Percentiles rank a stretch among this genome's conserved stretches.
phyloP scores from a whole-genome alignment of 2,888 invertebrate species.

The Melieria omissa region DNA sequence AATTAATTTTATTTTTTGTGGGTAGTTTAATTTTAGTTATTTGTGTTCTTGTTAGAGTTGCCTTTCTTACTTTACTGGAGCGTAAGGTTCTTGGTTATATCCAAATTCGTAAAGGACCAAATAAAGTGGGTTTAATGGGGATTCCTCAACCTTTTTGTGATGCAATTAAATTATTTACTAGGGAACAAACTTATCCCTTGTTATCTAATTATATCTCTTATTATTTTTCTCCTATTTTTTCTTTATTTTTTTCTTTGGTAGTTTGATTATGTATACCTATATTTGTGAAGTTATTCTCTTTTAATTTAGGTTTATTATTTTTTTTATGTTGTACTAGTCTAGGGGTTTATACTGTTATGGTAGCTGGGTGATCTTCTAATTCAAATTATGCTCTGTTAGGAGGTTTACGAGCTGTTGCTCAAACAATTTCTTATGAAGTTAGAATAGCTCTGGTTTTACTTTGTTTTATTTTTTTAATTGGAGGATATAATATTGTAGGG shows the following conservation, averaged over 20 bases:
- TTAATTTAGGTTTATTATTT: constrained; percentile 73
- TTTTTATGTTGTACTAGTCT: constrained; percentile 75
- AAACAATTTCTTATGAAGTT: constrained; percentile 83
- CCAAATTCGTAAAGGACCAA: constrained; percentile 80
- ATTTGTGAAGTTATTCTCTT: constrained; percentile 69
- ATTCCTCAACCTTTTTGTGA: constrained; percentile 78
- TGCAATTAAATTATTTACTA: constrained; percentile 79
- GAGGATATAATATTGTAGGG: constrained; percentile 69
- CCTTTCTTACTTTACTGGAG: constrained; percentile 79
- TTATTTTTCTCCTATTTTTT: constrained; percentile 72
- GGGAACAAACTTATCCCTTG: constrained; percentile 71
- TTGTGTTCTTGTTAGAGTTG: constrained; percentile 73
- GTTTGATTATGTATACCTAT: constrained; percentile 73
- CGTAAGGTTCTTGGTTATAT: constrained; percentile 78
- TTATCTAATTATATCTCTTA: constrained; percentile 73
- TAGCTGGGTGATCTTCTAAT: constrained; percentile 77
- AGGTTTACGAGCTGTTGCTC: constrained; percentile 75
- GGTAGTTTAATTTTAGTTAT: constrained; percentile 70
- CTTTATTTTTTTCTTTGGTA: constrained; percentile 72
- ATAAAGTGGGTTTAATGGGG: constrained; percentile 75
- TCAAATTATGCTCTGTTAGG: constrained; percentile 79
- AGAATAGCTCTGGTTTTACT: constrained; percentile 75
- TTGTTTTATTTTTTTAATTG: constrained; percentile 71
- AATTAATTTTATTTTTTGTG: constrained; percentile 67
- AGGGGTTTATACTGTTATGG: constrained; percentile 74